phyloP scores from a whole-genome alignment of 2,797 vertebrate genomes.

The Coccyzus lansbergi region DNA sequence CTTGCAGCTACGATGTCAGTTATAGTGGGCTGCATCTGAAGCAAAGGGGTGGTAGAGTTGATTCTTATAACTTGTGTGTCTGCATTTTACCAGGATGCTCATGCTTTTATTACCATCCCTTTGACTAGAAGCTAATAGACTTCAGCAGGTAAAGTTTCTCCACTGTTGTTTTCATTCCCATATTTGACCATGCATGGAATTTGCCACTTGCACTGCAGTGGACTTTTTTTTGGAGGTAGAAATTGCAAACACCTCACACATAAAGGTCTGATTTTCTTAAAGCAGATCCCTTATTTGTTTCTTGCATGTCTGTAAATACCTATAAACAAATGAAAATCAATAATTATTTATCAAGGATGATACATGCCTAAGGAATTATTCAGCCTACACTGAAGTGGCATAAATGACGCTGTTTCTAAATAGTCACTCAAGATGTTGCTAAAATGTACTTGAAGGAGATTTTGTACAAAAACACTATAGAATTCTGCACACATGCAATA shows the following conservation, averaged over 20 bases:
- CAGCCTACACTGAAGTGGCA: neutral
- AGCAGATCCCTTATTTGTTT: neutral
- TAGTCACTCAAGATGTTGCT: neutral
- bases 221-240: neutral
- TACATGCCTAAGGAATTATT: neutral
- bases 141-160: neutral
- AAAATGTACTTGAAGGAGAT: neutral
- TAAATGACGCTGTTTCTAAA: constrained; percentile 10
- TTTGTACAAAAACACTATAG: neutral
- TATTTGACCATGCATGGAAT: neutral
- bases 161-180: neutral
- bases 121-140: neutral
- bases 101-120: neutral
- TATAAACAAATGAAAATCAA: neutral
- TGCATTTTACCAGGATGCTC: neutral
- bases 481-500: neutral
- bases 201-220: neutral
- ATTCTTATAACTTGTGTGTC: neutral
- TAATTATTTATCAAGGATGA: neutral
- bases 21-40: neutral
- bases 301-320: neutral
- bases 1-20: neutral
- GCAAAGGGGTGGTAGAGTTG: neutral
- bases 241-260: neutral
- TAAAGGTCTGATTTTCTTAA: neutral